phyloP scores from a whole-genome alignment of 1,140 invertebrate species.

The Paralvinella palmiformis region DNA sequence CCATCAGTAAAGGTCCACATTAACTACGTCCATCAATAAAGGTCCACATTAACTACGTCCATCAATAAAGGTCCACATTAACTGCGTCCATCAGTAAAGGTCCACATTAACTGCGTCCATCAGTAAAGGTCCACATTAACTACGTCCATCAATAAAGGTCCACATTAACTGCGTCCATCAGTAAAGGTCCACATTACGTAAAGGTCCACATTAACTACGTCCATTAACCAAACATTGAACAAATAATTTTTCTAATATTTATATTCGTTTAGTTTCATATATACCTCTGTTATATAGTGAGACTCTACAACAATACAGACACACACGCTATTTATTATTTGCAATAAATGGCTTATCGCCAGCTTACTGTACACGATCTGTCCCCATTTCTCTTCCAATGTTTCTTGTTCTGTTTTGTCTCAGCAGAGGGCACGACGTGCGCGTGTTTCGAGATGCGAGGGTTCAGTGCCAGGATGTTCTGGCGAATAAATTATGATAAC shows the following conservation, averaged over 20 bases:
- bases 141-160: too few relatives aligned
- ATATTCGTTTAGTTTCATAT: slow-evolving; percentile 6
- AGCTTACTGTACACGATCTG: slow-evolving; percentile 74
- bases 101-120: too few relatives aligned
- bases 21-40: too few relatives aligned
- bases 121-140: too few relatives aligned
- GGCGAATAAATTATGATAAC: too few relatives aligned
- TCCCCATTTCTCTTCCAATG: slow-evolving; percentile 91
- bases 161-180: too few relatives aligned
- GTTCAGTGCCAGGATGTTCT: slow-evolving; percentile 70
- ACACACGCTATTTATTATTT: background rate
- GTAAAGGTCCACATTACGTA: too few relatives aligned
- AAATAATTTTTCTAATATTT: slow-evolving; percentile 1
- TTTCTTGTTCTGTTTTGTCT: slow-evolving; percentile 81
- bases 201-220: too few relatives aligned
- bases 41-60: too few relatives aligned
- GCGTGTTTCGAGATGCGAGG: slow-evolving; percentile 70
- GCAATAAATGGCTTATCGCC: background rate
- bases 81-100: too few relatives aligned
- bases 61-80: too few relatives aligned
- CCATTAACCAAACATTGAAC: background rate
- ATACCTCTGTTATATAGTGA: background rate
- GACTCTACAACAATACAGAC: background rate
- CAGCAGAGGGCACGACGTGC: slow-evolving; percentile 68
- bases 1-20: too few relatives aligned